Evolutionary conservation across 2,797 vertebrate genomes (phyloP).

Genomic region (Sus cebifrons): DNA sequence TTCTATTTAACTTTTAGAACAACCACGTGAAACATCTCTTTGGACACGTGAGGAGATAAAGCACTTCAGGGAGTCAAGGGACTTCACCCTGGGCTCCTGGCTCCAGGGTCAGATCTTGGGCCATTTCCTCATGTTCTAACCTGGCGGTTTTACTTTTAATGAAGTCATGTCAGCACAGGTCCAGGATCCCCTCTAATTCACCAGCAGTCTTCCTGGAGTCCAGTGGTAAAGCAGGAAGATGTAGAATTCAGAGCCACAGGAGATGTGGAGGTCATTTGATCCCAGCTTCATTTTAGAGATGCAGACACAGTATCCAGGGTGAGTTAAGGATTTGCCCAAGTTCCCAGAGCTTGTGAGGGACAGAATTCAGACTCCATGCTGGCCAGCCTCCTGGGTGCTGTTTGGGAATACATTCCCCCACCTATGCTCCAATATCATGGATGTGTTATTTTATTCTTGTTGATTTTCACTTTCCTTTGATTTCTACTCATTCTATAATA

Average conservation of each 20-base stretch:
- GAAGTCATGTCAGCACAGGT: neutral
- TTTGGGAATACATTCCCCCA: neutral
- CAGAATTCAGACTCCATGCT: neutral
- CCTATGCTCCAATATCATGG: too few relatives aligned
- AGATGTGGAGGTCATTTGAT: neutral
- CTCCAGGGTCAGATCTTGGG: neutral
- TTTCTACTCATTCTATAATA: neutral
- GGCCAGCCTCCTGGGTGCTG: neutral
- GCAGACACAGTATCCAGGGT: neutral
- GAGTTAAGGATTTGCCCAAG: neutral
- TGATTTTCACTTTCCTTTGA: constrained; percentile 9
- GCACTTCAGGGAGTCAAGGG: neutral
- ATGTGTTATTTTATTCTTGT: neutral
- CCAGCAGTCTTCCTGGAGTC: neutral
- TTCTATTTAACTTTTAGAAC: neutral
- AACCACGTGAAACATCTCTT: neutral
- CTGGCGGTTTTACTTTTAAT: neutral
- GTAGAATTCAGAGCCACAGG: neutral
- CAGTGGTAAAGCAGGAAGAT: neutral
- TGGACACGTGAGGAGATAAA: neutral
- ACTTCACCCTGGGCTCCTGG: neutral
- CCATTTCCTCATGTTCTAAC: neutral
- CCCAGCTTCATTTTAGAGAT: neutral
- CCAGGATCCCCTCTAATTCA: neutral
- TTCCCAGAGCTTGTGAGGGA: neutral